Base-by-base conservation (phyloP, 2,113 vertebrate species). In the Periophthalmus modestus region DNA sequence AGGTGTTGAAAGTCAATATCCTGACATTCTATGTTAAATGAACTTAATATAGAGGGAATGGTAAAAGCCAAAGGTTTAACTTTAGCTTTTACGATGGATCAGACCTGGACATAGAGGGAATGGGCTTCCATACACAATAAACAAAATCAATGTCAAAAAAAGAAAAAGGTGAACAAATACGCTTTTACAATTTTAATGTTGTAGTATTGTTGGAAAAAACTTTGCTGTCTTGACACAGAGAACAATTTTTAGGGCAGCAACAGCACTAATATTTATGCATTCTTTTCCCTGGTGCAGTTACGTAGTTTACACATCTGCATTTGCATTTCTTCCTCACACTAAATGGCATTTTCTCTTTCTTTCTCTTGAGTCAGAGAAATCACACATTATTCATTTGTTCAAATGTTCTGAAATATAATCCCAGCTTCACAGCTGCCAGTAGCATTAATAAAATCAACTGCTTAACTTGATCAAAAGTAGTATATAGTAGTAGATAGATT, bases 311-410 rank as follows among this genome's bases (percentile, higher is more conserved):
- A 18, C 61, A 36, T 63, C 33, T 63, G 61, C 33, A 19, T 36
- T 63, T 14, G 23, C 23, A 24, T 61, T 61, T 61, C 54, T 23
- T 61, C 13, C 23, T 33, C 12, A 36, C 61, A 63, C 28, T 18
- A 10, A 16, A 63, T 36, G 33, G 7, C 61, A 36, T 63, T 63
- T 59, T 36, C 58, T 15, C 58, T 36, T 19, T 19, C 16, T n/a
- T n/a, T n/a, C 33, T 36, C 15, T 19, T 63, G 28, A 36, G 28
- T 63, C 61, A 63, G 2, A 14, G 16, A 63, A 63, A 63, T 63
- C 28, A 36, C 61, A 63, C 61, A 57, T 57, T 57, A 18, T 63
- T 63, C 15, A 36, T 63, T 63, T 63, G 28, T 63, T 63, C 61
- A 63, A 16, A 34, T 33, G 15, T 63, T 16, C 34, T 36, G 33